Evolutionary conservation across 1,140 invertebrate genomes (phyloP).

Genomic region (Achatina immaculata): DNA sequence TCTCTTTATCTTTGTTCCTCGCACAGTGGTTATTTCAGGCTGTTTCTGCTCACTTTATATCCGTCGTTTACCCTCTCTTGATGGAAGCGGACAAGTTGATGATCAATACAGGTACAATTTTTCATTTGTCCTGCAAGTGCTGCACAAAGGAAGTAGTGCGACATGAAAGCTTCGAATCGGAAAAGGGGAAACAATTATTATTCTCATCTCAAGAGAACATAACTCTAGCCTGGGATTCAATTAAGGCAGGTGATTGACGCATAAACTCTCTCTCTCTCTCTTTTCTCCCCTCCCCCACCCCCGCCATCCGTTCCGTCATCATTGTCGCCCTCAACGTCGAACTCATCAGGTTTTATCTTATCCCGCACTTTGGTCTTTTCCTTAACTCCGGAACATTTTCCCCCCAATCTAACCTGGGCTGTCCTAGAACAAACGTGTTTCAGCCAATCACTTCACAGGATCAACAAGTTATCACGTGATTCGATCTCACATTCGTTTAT

Average conservation of each 20-base stretch:
- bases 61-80: background rate
- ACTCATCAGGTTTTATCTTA: too few species aligned
- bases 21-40: too few species aligned
- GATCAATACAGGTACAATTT: too few species aligned
- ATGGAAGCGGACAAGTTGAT: too few species aligned
- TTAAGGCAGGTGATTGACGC: background rate
- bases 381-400: background rate
- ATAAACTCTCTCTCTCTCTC: background rate
- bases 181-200: too few species aligned
- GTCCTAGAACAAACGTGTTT: background rate
- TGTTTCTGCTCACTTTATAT: background rate
- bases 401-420: background rate
- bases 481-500: constrained; percentile 8
- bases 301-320: background rate
- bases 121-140: too few species aligned
- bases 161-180: too few species aligned
- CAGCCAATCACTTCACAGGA: background rate
- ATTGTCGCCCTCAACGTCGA: too few species aligned
- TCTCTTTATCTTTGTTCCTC: too few species aligned
- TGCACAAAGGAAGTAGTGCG: too few species aligned
- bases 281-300: background rate
- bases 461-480: constrained; percentile 5
- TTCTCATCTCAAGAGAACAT: too few species aligned
- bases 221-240: background rate
- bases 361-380: background rate